phyloP scores from a whole-genome alignment of 1,140 invertebrate species.

The Bacillus rossius region DNA sequence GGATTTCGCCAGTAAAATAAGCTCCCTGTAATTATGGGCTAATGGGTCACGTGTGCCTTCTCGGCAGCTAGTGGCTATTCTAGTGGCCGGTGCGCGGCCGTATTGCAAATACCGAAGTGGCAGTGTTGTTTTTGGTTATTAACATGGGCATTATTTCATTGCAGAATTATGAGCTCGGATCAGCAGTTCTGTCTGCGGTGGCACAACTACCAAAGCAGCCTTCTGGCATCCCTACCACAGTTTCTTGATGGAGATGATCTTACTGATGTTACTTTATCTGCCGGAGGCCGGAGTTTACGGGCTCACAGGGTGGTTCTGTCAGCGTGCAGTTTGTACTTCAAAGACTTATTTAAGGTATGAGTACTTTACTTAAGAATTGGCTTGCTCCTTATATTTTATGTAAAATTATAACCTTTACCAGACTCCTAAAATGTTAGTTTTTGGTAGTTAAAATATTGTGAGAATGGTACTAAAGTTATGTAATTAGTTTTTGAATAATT shows the following conservation, averaged over 20 bases:
- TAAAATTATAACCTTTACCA: too few relatives aligned
- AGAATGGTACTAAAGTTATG: too few relatives aligned
- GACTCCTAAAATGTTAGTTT: too few relatives aligned
- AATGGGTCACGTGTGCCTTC: too few relatives aligned
- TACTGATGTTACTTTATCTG: conserved; percentile 85
- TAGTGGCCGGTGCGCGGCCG: too few relatives aligned
- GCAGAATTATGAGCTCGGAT: conserved; percentile 43
- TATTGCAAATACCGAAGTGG: too few relatives aligned
- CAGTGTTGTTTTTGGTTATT: too few relatives aligned
- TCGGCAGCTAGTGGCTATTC: too few relatives aligned
- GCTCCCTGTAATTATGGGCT: too few relatives aligned
- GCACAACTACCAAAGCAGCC: conserved; percentile 74
- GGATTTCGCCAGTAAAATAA: too few relatives aligned
- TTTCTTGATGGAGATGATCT: conserved; percentile 77
- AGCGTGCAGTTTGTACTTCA: conserved; percentile 89
- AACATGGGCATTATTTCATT: neutral
- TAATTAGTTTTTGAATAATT: too few relatives aligned
- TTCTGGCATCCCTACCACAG: conserved; percentile 75
- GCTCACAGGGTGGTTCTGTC: conserved; percentile 86
- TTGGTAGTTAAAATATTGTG: too few relatives aligned
- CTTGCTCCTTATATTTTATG: neutral
- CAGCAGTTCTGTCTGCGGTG: conserved; percentile 71
- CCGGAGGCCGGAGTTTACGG: conserved; percentile 69
- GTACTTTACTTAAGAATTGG: conserved; percentile 10
- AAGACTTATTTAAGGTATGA: conserved; percentile 77